Evolutionary conservation across 2,888 invertebrate species (phyloP).

Genomic region (Zhuqinia jingwanae): DNA sequence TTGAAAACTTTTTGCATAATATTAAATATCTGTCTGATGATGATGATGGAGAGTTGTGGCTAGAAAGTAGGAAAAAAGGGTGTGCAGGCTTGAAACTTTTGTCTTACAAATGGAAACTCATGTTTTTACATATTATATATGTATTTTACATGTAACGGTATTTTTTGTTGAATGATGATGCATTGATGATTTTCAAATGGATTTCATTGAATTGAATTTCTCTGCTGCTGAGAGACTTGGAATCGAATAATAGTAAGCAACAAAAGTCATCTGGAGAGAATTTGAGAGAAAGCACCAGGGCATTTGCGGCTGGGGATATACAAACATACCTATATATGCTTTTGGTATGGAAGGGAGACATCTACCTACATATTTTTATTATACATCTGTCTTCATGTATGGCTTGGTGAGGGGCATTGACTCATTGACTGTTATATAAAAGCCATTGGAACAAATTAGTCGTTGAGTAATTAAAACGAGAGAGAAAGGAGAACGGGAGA

Average conservation of each 20-base stretch:
- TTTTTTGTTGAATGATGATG: too few relatives aligned
- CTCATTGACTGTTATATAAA: conserved; percentile 26
- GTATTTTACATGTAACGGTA: too few relatives aligned
- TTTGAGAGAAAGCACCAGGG: neutral
- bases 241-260: neutral
- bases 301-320: neutral
- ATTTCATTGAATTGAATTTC: too few relatives aligned
- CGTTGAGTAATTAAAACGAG: conserved; percentile 77
- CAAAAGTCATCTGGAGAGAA: neutral
- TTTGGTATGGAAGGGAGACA: too few relatives aligned
- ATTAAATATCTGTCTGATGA: neutral
- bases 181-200: too few relatives aligned
- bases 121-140: too few relatives aligned
- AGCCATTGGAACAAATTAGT: conserved; percentile 73
- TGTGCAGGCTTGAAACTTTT: neutral
- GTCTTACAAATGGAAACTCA: too few relatives aligned
- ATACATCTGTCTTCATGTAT: neutral
- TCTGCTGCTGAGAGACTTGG: neutral
- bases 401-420: conserved; percentile 16
- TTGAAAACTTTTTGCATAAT: neutral
- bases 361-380: neutral
- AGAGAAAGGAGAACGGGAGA: conserved; percentile 46
- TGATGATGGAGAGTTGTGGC: neutral
- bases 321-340: too few relatives aligned
- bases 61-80: too few relatives aligned